phyloP scores from a whole-genome alignment of 2,113 vertebrate species.

The Chloropsis cyanopogon region DNA sequence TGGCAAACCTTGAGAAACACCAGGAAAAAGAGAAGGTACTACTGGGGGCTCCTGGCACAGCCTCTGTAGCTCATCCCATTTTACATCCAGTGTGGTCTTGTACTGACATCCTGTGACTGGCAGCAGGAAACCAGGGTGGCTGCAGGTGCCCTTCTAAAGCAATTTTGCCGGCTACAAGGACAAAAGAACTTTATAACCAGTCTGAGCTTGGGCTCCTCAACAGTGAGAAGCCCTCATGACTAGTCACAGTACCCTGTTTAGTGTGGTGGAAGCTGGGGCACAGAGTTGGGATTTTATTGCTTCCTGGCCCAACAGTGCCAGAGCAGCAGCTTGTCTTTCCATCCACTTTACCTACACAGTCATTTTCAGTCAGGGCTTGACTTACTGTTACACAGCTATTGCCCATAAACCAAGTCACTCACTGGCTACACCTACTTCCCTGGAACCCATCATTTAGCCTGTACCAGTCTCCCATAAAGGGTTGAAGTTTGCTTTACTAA shows the following conservation, averaged over 20 bases:
- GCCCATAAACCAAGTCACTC: not conserved
- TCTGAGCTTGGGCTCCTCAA: not conserved
- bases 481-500: not conserved
- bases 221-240: not conserved
- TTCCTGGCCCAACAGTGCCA: not conserved
- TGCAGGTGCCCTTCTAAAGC: not conserved
- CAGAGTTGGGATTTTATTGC: not conserved
- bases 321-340: not conserved
- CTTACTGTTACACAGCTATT: not conserved
- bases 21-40: not conserved
- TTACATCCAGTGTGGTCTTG: fast-evolving
- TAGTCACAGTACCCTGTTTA: not conserved
- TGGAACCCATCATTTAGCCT: not conserved
- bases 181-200: not conserved
- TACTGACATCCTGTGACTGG: not conserved
- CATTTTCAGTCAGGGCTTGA: not conserved
- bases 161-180: not conserved
- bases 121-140: not conserved
- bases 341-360: not conserved
- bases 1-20: not conserved
- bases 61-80: not conserved
- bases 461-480: not conserved
- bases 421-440: not conserved
- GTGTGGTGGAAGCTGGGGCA: not conserved
- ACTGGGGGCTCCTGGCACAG: not conserved